Evolutionary conservation across 2,888 invertebrate species (phyloP).

Genomic region (Odontomyia ornata): DNA sequence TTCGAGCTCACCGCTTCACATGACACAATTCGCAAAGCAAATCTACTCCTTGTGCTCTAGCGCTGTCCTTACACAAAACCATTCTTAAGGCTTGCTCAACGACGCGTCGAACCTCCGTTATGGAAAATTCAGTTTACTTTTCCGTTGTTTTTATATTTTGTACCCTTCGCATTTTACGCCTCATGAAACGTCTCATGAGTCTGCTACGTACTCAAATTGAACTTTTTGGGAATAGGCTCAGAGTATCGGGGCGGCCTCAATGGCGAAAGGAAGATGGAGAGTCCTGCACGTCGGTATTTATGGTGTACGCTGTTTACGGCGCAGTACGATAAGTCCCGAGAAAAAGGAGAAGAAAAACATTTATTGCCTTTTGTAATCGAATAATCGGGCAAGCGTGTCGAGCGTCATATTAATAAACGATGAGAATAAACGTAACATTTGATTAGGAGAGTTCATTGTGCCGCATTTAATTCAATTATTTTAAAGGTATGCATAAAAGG

Average conservation of each 20-base stretch:
- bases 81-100: not conserved
- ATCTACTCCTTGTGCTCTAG: no score
- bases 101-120: not conserved
- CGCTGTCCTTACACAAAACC: no score
- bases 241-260: not conserved
- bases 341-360: not conserved
- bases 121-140: not conserved
- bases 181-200: conserved; percentile 33
- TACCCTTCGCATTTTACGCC: conserved; percentile 19
- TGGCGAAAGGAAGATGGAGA: not conserved
- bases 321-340: conserved; percentile 16
- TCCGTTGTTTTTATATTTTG: not conserved
- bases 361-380: conserved; percentile 27
- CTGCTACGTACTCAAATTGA: conserved; percentile 8
- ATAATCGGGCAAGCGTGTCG: not conserved
- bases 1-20: not conserved
- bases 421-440: conserved; percentile 10
- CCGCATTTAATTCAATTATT: conserved; percentile 24
- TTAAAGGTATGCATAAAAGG: not conserved
- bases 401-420: not conserved
- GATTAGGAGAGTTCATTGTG: conserved; percentile 21
- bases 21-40: no score
- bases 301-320: not conserved
- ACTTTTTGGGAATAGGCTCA: not conserved
- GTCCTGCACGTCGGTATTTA: not conserved